These are phyloP conservation scores for Baryphthengus martii DNA, from an alignment of 2,113 vertebrate genomes.

Conservation along the genomic window DNA sequence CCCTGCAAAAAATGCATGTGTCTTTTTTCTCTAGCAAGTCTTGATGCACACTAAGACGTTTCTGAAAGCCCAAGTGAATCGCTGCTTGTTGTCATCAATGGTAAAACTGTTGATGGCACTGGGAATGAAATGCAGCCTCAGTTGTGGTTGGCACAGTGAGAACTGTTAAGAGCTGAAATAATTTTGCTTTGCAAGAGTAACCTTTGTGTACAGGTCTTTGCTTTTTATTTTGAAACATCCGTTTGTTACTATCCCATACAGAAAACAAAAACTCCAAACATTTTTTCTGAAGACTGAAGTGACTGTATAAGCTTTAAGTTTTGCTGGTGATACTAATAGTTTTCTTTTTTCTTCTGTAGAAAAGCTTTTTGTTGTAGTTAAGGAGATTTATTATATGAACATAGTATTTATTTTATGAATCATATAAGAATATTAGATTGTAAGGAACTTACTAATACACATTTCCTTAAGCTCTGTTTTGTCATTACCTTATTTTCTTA, in stretches of 20 bases:
- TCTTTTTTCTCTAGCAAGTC: slow-evolving; percentile 11
- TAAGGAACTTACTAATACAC: slow-evolving; percentile 3
- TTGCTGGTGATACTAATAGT: not conserved
- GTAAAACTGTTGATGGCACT: not conserved
- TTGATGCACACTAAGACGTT: slow-evolving; percentile 5
- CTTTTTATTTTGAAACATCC: not conserved
- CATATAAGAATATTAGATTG: not conserved
- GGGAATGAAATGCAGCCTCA: not conserved
- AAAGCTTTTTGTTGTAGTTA: not conserved
- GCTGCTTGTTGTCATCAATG: not conserved
- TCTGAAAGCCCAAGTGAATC: not conserved
- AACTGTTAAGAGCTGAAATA: not conserved
- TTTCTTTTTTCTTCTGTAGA: not conserved
- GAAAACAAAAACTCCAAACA: not conserved
- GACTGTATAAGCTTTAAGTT: not conserved
- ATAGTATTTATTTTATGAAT: not conserved
- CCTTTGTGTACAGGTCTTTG: not conserved
- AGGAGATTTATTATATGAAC: not conserved
- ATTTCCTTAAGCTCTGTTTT: slow-evolving; percentile 27
- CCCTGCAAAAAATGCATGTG: not conserved
- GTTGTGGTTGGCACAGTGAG: not conserved
- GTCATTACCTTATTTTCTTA: not conserved
- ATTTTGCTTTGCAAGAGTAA: not conserved
- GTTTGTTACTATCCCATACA: not conserved
- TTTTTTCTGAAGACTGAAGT: not conserved